These are phyloP conservation scores for Notarius lentiginosus DNA, from an alignment of 2,113 vertebrate genomes.

Conservation along the genomic window DNA sequence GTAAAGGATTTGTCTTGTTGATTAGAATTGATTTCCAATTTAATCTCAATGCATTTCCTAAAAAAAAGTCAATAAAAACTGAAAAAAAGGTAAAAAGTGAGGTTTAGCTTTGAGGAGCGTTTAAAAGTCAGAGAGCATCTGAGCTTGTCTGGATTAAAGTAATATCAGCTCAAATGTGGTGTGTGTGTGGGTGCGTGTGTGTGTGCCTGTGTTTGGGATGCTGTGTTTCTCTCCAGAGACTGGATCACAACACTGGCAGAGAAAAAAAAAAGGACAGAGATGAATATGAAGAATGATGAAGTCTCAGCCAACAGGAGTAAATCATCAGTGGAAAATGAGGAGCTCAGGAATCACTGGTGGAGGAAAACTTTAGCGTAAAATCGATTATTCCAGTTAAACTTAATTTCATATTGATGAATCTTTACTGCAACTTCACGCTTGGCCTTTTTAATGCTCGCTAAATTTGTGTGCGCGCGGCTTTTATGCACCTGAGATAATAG, in stretches of 20 bases:
- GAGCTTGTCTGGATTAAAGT: background rate
- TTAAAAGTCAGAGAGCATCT: background rate
- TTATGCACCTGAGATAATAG: conserved; percentile 18
- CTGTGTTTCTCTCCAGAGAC: background rate
- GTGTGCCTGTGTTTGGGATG: background rate
- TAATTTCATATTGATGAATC: conserved; percentile 66
- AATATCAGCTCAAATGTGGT: background rate
- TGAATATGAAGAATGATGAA: background rate
- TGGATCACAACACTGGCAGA: background rate
- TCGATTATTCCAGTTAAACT: conserved; percentile 67
- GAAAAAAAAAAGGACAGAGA: conserved; percentile 3
- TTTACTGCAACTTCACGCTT: conserved; percentile 54
- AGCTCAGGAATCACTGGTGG: background rate
- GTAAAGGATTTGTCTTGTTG: background rate
- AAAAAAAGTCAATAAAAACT: background rate
- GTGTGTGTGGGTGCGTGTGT: background rate
- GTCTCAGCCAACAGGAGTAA: background rate
- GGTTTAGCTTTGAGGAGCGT: background rate
- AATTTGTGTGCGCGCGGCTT: conserved; percentile 41
- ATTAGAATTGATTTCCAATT: background rate
- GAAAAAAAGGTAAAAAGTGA: background rate
- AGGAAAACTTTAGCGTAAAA: conserved; percentile 39
- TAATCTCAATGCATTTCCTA: background rate
- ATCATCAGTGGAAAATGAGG: conserved; percentile 23
- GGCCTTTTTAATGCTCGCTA: conserved; percentile 26